These are phyloP conservation scores for Semicossyphus pulcher DNA, from an alignment of 2,113 vertebrate genomes.

Conservation along the genomic window DNA sequence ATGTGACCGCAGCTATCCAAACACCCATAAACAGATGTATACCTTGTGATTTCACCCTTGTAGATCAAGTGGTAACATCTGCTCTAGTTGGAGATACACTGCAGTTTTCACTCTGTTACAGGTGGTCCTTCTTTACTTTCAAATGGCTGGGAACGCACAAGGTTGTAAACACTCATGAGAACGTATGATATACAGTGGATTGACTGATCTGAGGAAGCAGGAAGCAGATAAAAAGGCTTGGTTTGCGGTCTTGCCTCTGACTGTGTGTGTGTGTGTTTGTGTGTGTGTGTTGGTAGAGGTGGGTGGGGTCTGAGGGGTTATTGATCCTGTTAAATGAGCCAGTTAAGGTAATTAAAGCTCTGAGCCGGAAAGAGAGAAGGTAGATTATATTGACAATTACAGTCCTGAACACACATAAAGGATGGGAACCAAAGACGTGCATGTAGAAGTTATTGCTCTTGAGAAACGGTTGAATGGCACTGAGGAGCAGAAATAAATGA, in stretches of 20 bases:
- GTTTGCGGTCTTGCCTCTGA: neutral
- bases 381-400: constrained; percentile 75
- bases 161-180: neutral
- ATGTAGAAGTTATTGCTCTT: constrained; percentile 53
- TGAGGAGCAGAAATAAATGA: constrained; percentile 15
- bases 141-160: neutral
- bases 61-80: neutral
- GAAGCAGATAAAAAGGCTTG: constrained; percentile 23
- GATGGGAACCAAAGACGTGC: constrained; percentile 48
- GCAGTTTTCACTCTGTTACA: too few relatives aligned
- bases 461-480: constrained; percentile 46
- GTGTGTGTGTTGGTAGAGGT: constrained; percentile 17
- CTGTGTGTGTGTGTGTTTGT: constrained; percentile 13
- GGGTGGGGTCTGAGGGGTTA: constrained; percentile 38
- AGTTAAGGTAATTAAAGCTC: constrained; percentile 79
- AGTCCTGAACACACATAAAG: constrained; percentile 62
- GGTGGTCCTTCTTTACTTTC: too few relatives aligned
- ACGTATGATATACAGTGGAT: constrained; percentile 10
- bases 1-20: neutral
- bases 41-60: neutral
- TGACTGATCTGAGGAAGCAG: too few relatives aligned
- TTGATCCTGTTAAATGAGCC: constrained; percentile 79
- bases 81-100: constrained; percentile 8
- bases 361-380: constrained; percentile 48
- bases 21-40: neutral